A percentile compares a stretch with the other conserved stretches of the same genome.
Evolutionary conservation across 2,113 vertebrate genomes (phyloP).

Genomic region (Neopipo cinnamomea): DNA sequence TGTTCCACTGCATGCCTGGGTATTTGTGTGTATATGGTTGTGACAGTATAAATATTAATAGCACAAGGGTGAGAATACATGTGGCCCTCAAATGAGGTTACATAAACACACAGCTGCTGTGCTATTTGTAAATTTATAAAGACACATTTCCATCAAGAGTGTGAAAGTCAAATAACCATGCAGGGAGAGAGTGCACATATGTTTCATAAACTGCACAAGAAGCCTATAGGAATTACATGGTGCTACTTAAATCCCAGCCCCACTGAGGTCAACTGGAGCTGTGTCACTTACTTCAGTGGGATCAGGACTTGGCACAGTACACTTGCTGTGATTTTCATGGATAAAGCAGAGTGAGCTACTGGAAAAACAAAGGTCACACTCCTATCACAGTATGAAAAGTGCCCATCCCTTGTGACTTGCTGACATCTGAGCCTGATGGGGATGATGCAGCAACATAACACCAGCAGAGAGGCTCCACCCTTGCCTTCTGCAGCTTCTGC

Average conservation of each 20-base stretch:
- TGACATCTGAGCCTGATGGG: background rate
- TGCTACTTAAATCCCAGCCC: background rate
- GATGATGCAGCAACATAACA: background rate
- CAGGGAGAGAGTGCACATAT: constrained; percentile 26
- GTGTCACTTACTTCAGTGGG: background rate
- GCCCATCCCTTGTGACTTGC: background rate
- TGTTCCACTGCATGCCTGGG: background rate
- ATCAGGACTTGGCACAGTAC: background rate
- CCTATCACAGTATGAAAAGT: background rate
- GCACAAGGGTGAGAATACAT: constrained; percentile 43
- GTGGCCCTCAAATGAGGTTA: constrained; percentile 65
- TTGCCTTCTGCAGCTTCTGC: background rate
- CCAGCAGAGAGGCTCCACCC: background rate
- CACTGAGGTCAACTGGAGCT: background rate
- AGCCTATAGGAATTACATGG: constrained; percentile 1
- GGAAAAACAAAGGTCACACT: background rate
- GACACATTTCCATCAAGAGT: constrained; percentile 51
- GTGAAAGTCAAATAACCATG: constrained; percentile 64
- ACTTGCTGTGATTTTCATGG: constrained; percentile 3
- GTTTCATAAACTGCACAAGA: constrained; percentile 11
- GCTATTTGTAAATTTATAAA: constrained; percentile 66
- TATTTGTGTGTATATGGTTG: background rate
- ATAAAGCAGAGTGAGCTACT: background rate
- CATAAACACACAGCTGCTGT: constrained; percentile 71
- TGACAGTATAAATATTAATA: constrained; percentile 72